Percentiles rank a stretch among this genome's conserved stretches.
phyloP scores from a whole-genome alignment of 2,888 invertebrate species.

The Ariolimax columbianus region DNA sequence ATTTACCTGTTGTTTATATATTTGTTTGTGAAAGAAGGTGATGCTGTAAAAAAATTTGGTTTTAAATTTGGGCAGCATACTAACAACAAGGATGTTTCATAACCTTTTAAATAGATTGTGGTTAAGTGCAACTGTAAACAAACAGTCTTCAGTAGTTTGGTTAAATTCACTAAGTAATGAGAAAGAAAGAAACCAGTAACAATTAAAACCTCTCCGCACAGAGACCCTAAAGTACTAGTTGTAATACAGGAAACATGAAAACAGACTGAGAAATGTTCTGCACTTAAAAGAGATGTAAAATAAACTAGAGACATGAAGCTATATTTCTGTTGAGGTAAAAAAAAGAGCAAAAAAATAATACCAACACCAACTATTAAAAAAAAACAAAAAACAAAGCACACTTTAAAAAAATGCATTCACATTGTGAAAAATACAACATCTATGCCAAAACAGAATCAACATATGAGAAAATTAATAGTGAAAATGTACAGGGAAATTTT shows the following conservation, averaged over 20 bases:
- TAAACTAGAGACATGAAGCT: neutral
- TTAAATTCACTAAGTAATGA: neutral
- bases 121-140: too few relatives aligned
- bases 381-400: neutral
- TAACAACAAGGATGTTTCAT: too few relatives aligned
- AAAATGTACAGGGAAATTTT: neutral
- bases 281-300: neutral
- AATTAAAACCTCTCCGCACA: constrained; percentile 17
- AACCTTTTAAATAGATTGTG: too few relatives aligned
- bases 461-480: neutral
- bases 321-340: neutral
- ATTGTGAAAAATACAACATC: neutral
- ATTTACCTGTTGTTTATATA: too few relatives aligned
- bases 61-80: too few relatives aligned
- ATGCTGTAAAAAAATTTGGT: too few relatives aligned
- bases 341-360: neutral
- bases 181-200: neutral
- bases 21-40: too few relatives aligned
- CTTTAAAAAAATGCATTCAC: neutral
- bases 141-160: too few relatives aligned
- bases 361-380: neutral
- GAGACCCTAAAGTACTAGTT: neutral
- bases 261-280: too few relatives aligned
- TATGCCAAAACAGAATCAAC: neutral
- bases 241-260: neutral